Percentiles rank a stretch among this genome's conserved stretches.
phyloP scores from a whole-genome alignment of 2,888 invertebrate genomes.

The Bombylius major region DNA sequence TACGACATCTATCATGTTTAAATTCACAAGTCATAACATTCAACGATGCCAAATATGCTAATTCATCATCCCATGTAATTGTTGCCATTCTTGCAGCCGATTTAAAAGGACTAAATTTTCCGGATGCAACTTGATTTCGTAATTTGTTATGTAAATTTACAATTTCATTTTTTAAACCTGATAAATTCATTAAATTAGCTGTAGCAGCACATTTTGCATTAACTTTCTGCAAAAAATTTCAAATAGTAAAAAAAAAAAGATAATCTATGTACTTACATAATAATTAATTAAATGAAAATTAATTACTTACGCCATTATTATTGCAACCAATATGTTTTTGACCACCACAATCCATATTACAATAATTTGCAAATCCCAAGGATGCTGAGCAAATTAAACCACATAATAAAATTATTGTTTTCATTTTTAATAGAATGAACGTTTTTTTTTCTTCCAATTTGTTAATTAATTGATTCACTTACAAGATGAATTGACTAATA shows the following conservation, averaged over 20 bases:
- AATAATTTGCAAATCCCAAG: too few relatives aligned
- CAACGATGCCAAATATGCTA: slow-evolving; percentile 27
- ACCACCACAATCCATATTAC: too few relatives aligned
- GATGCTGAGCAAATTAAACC: too few relatives aligned
- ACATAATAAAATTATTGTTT: too few relatives aligned
- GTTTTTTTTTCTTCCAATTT: too few relatives aligned
- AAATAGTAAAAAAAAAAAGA: not conserved
- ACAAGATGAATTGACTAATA: too few relatives aligned
- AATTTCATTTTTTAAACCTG: not conserved
- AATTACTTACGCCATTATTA: not conserved
- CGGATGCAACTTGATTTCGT: slow-evolving; percentile 15
- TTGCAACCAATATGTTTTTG: not conserved
- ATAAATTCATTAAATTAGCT: not conserved
- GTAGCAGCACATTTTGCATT: not conserved
- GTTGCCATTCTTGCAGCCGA: slow-evolving; percentile 15
- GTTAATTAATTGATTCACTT: too few relatives aligned
- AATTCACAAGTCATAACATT: slow-evolving; percentile 30
- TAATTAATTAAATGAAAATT: too few relatives aligned
- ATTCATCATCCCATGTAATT: slow-evolving; percentile 26
- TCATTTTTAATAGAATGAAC: too few relatives aligned
- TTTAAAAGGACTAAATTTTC: slow-evolving; percentile 7
- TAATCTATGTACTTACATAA: too few relatives aligned
- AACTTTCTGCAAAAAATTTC: not conserved
- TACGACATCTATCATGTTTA: slow-evolving; percentile 29
- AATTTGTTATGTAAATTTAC: slow-evolving; percentile 13